Percentiles rank a stretch among this genome's conserved stretches.
These are phyloP conservation scores for cat (Felis catus) DNA, from an alignment of 2,113 vertebrate genomes.

Conservation along the genomic window DNA sequence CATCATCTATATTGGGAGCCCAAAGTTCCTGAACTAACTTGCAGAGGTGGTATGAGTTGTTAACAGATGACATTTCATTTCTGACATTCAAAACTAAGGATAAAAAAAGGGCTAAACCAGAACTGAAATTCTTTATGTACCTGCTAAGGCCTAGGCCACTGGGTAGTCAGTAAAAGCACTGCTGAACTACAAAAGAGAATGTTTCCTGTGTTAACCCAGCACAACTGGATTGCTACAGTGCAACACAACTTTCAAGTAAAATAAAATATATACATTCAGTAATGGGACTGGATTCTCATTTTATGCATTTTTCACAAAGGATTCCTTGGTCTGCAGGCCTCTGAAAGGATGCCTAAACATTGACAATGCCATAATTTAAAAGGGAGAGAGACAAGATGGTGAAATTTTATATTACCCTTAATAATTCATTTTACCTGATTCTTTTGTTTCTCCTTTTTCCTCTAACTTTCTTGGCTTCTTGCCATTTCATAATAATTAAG, in stretches of 20 bases:
- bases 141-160: background rate
- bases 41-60: background rate
- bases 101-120: background rate
- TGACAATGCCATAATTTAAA: background rate
- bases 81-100: background rate
- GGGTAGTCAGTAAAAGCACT: background rate
- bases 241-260: background rate
- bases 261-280: background rate
- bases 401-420: background rate
- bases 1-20: background rate
- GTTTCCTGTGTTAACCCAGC: background rate
- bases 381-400: background rate
- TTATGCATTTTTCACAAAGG: background rate
- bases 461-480: constrained; percentile 17
- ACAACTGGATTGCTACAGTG: background rate
- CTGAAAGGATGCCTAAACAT: background rate
- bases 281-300: background rate
- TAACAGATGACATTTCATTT: background rate
- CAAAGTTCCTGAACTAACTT: background rate
- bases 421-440: constrained; percentile 26
- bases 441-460: background rate
- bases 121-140: background rate
- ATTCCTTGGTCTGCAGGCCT: background rate
- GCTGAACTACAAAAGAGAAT: background rate
- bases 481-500: constrained; percentile 28